Base-by-base conservation (phyloP, 2,797 vertebrate genomes). In the Leptatherina wallacei region DNA sequence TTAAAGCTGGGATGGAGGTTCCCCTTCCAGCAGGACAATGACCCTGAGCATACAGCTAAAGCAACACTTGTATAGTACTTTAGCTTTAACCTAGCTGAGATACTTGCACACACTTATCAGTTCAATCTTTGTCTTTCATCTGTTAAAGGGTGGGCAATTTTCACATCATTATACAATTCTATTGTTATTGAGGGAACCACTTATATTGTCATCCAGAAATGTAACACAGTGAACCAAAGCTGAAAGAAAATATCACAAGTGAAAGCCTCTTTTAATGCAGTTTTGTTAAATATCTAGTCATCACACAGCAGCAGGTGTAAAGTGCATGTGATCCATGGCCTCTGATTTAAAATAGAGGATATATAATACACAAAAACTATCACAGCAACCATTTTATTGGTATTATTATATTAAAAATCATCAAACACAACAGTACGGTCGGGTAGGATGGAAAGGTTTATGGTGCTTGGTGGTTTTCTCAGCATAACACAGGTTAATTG, bases 201-300 rank as follows among this genome's bases (percentile, higher is more conserved):
- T 27, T 30, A 36, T 20, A 52, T 12, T 20, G 61, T 24, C 51
- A 32, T 14, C 13, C 29, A 44, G 16, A 35, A 55, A 57, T 49
- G 10, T 56, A 27, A 33, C 35, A 29, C 16, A 35, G 38, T 56
- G 14, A 38, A 10, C 42, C 27, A 47, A 27, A 29, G 8, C 2
- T 20, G 12, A 8, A 62, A 14, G 14, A 63, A 33, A 54, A 32
- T 22, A 51, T 38, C 32, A 14, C 30, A 61, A 55, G 4, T 18
- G 13, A 8, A 70, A 30, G 9, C 13, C 24, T 56, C 13, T 42
- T 60, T 65, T 38, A 24, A 38, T 30, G 38, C 6, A 29, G 29
- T 67, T 40, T 55, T 9, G 65, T 36, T 2, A 55, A 22, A 59
- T 44, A 55, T 9, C 36, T 62, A 49, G 27, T 24, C 51, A 38